Conservation (phyloP, 2,797 vertebrate genomes). For the Cynodonichthys magdalenae region DNA sequence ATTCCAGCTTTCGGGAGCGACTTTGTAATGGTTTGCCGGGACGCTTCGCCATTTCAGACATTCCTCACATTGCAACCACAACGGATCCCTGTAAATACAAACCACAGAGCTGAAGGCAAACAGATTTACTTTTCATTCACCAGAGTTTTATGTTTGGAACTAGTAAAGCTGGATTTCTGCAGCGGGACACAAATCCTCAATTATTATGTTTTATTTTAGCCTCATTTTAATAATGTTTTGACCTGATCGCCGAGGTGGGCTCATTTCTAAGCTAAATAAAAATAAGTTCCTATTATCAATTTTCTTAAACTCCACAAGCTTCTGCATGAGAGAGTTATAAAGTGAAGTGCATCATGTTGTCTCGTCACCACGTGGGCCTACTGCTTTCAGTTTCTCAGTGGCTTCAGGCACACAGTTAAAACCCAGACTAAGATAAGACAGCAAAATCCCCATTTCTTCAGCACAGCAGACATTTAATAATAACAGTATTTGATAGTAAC, state of each 20-base stretch:
- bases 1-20: slow-evolving; percentile 78
- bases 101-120: neutral
- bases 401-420: neutral
- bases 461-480: too few species aligned
- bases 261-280: too few species aligned
- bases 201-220: neutral
- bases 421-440: neutral
- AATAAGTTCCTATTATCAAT: slow-evolving; percentile 7
- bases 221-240: neutral
- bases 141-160: neutral
- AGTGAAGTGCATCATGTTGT: neutral
- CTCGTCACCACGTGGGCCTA: neutral
- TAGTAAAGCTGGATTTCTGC: neutral
- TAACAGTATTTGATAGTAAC: too few species aligned
- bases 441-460: neutral
- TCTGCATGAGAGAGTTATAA: neutral
- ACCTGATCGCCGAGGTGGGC: neutral
- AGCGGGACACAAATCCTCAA: neutral
- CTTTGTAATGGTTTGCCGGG: slow-evolving; percentile 64
- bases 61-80: slow-evolving; percentile 84
- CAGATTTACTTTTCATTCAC: slow-evolving; percentile 1
- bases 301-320: slow-evolving; percentile 10
- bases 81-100: slow-evolving; percentile 62
- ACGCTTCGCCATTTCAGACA: slow-evolving; percentile 86
- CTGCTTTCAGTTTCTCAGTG: neutral